A percentile compares a stretch with the other conserved stretches of the same genome.
phyloP scores from a whole-genome alignment of 2,113 vertebrate species.

The Trichomycterus rosablanca region DNA sequence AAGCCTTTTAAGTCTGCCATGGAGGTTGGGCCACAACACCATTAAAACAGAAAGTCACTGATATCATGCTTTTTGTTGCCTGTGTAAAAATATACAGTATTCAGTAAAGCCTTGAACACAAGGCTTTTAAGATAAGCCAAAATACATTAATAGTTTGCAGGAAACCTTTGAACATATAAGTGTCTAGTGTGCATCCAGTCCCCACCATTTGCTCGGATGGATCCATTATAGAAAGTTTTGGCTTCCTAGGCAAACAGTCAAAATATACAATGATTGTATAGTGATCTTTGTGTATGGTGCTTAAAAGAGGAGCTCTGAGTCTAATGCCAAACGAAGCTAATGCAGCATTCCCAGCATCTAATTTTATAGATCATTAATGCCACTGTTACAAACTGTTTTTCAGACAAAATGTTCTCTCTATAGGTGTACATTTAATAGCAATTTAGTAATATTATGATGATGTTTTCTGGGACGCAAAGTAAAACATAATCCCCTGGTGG shows the following conservation, averaged over 20 bases:
- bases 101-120: neutral
- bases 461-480: too few species aligned
- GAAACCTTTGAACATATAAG: slow-evolving; percentile 26
- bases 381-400: neutral
- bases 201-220: neutral
- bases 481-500: neutral
- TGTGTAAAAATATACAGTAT: neutral
- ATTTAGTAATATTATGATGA: too few species aligned
- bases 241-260: too few species aligned
- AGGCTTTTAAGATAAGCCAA: slow-evolving; percentile 9
- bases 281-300: neutral
- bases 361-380: neutral
- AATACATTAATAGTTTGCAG: slow-evolving; percentile 1
- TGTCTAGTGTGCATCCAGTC: slow-evolving; percentile 3
- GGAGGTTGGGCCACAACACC: too few species aligned
- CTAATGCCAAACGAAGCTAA: too few species aligned
- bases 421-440: too few species aligned
- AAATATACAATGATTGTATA: too few species aligned
- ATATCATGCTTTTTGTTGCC: neutral
- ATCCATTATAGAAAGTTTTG: too few species aligned
- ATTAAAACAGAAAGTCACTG: too few species aligned
- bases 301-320: too few species aligned
- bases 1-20: too few species aligned
- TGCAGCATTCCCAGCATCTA: too few species aligned
- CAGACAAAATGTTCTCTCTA: neutral